These are phyloP conservation scores for Dissostichus mawsoni DNA, from an alignment of 2,113 vertebrate genomes.

Conservation along the genomic window DNA sequence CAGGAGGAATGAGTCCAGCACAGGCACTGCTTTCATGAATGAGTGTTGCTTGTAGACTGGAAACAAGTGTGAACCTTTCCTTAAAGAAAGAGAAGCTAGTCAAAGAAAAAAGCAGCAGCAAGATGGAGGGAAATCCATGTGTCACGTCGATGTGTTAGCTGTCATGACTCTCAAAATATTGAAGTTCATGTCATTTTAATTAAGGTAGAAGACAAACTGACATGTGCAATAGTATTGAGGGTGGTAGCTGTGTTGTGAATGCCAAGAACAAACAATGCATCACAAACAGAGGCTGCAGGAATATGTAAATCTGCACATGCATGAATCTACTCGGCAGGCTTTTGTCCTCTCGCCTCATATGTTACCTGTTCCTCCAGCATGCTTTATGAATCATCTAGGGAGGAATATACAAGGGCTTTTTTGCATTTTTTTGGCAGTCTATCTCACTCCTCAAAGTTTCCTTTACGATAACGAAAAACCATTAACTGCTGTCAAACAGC, in stretches of 20 bases:
- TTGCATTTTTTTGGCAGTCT: conserved; percentile 81
- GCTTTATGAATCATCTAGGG: conserved; percentile 77
- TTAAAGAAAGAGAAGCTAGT: neutral
- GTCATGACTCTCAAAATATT: conserved; percentile 28
- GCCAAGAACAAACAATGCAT: conserved; percentile 40
- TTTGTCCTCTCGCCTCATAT: conserved; percentile 61
- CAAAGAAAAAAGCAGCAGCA: neutral
- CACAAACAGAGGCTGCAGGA: conserved; percentile 31
- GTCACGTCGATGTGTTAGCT: conserved; percentile 3
- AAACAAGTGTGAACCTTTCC: neutral
- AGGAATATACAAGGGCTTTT: conserved; percentile 81
- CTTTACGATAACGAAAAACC: conserved; percentile 92
- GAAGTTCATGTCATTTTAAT: conserved; percentile 38
- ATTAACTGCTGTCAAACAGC: conserved; percentile 92
- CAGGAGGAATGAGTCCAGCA: neutral
- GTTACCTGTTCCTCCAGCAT: conserved; percentile 67
- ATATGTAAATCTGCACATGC: conserved; percentile 54
- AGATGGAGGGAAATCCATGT: neutral
- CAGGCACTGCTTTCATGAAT: neutral
- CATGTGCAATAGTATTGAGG: neutral
- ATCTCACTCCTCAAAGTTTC: conserved; percentile 88
- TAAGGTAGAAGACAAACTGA: conserved; percentile 17
- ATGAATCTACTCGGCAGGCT: conserved; percentile 49
- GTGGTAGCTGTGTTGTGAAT: conserved; percentile 18
- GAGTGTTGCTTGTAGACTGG: neutral